Conservation (phyloP, 2,888 invertebrate genomes). For the Digitonthophagus gazella region DNA sequence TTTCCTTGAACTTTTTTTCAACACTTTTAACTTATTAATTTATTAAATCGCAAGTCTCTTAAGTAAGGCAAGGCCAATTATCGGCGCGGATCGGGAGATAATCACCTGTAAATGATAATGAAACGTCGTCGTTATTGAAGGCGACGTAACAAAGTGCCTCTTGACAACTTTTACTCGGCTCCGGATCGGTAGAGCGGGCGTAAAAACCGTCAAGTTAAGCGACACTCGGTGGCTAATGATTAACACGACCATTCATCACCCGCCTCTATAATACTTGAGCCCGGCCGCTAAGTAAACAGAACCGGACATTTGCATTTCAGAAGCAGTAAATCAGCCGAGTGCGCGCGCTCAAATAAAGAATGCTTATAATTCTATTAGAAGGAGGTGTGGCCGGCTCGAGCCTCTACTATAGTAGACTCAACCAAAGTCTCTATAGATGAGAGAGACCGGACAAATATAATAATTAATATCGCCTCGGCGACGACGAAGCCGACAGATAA, state of each 20-base stretch:
- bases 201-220: neutral
- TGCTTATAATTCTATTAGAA: conserved; percentile 20
- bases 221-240: neutral
- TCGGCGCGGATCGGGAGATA: too few relatives aligned
- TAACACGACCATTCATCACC: conserved; percentile 16
- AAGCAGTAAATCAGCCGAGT: conserved; percentile 32
- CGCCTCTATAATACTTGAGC: conserved; percentile 24
- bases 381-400: neutral
- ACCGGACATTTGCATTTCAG: conserved; percentile 32
- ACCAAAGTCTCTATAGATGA: too few relatives aligned
- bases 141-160: neutral
- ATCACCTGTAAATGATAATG: neutral
- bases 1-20: too few relatives aligned
- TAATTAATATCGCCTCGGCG: neutral
- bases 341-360: conserved; percentile 19
- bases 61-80: too few relatives aligned
- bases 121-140: neutral
- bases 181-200: too few relatives aligned
- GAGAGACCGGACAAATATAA: neutral
- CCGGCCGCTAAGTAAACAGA: conserved; percentile 32
- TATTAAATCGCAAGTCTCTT: too few relatives aligned
- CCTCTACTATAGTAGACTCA: too few relatives aligned
- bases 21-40: too few relatives aligned
- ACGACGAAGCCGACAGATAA: neutral
- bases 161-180: neutral